phyloP scores from a whole-genome alignment of 2,888 invertebrate species.

The Scaptomyza tumidula region DNA sequence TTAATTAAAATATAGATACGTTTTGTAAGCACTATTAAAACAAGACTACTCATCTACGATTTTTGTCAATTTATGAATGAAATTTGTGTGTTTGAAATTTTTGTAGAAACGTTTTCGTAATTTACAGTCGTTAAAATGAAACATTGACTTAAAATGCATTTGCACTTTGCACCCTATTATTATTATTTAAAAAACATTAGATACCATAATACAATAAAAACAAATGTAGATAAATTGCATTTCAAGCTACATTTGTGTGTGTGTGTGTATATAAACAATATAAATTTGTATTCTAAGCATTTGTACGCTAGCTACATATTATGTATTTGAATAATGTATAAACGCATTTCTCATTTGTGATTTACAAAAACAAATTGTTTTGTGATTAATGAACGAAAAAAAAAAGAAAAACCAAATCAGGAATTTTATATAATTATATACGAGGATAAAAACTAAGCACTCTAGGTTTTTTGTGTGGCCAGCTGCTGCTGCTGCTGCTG shows the following conservation, averaged over 20 bases:
- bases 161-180: constrained; percentile 36
- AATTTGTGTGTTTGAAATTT: constrained; percentile 17
- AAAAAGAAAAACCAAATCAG: constrained; percentile 26
- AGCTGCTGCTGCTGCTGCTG: constrained; percentile 4
- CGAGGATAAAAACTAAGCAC: constrained; percentile 42
- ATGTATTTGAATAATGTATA: constrained; percentile 15
- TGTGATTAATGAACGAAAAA: constrained; percentile 17
- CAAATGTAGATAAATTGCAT: constrained; percentile 62
- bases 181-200: constrained; percentile 16
- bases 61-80: constrained; percentile 42
- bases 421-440: constrained; percentile 1
- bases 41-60: constrained; percentile 28
- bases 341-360: constrained; percentile 25
- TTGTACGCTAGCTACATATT: constrained; percentile 28
- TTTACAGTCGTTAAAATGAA: constrained; percentile 45
- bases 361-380: constrained; percentile 34
- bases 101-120: constrained; percentile 15
- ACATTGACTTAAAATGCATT: constrained; percentile 42
- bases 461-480: constrained; percentile 11
- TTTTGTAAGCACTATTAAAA: constrained; percentile 32
- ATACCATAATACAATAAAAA: constrained; percentile 28
- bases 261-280: constrained; percentile 20
- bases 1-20: constrained; percentile 44
- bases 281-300: constrained; percentile 17
- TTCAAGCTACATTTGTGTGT: constrained; percentile 47